phyloP scores from a whole-genome alignment of 1,140 invertebrate genomes.

The Drosophila parvula region DNA sequence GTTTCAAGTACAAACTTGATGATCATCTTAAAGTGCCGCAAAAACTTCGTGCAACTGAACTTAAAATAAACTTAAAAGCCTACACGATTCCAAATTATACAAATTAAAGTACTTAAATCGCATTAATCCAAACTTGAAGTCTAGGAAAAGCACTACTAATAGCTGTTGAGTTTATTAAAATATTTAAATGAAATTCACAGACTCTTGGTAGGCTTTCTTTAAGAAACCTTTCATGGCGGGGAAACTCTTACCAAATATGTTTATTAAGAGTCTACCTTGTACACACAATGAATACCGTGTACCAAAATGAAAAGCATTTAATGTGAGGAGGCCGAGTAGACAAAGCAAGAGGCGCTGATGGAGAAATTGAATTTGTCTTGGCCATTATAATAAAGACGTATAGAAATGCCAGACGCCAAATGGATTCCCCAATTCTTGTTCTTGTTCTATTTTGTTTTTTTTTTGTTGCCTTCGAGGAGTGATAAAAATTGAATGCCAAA shows the following conservation, averaged over 20 bases:
- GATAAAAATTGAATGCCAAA: constrained; percentile 63
- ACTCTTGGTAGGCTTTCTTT: neutral
- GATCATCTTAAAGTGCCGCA: neutral
- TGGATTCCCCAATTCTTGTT: constrained; percentile 20
- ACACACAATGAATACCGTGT: neutral
- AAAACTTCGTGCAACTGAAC: neutral
- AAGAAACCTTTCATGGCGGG: neutral
- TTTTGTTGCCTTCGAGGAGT: constrained; percentile 22
- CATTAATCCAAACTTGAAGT: neutral
- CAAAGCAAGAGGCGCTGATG: constrained; percentile 36
- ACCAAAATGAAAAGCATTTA: constrained; percentile 48
- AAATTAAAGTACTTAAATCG: neutral
- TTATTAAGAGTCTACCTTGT: neutral
- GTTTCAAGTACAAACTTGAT: neutral
- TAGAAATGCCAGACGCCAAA: constrained; percentile 49
- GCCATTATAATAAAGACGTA: constrained; percentile 73
- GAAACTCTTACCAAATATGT: neutral
- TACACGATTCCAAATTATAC: neutral
- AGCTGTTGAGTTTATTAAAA: neutral
- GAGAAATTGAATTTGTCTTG: constrained; percentile 73
- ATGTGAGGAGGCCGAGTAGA: constrained; percentile 30
- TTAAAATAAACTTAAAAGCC: neutral
- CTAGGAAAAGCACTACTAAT: neutral
- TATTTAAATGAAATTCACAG: neutral
- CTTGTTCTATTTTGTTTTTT: constrained; percentile 11